phyloP scores from a whole-genome alignment of 2,797 vertebrate species.

The Rachycentron canadum region DNA sequence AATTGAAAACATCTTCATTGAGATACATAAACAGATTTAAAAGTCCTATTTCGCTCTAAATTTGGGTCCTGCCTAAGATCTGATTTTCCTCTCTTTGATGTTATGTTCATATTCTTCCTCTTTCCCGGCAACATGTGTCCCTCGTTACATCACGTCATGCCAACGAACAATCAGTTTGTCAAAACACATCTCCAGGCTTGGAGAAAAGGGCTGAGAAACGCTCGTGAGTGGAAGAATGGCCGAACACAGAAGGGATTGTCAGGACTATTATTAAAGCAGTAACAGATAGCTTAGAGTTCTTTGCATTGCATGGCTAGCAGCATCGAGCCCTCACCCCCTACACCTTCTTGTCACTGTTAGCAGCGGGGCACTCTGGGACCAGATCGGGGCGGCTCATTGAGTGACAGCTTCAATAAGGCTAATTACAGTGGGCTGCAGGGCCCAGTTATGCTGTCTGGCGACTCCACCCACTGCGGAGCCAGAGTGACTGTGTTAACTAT shows the following conservation, averaged over 20 bases:
- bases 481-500: constrained; percentile 77
- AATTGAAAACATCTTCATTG: constrained; percentile 74
- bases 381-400: constrained; percentile 67
- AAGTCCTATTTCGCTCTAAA: constrained; percentile 59
- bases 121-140: constrained; percentile 76
- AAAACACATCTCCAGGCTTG: constrained; percentile 73
- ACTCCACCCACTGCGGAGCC: constrained; percentile 84
- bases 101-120: constrained; percentile 68
- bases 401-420: constrained; percentile 85
- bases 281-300: constrained; percentile 76
- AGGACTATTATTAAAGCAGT: constrained; percentile 72
- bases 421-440: constrained; percentile 84
- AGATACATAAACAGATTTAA: constrained; percentile 72
- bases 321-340: constrained; percentile 59
- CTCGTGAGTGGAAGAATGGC: constrained; percentile 51
- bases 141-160: constrained; percentile 80
- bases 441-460: constrained; percentile 79
- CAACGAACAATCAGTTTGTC: constrained; percentile 79
- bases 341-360: constrained; percentile 78
- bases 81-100: constrained; percentile 76
- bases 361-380: constrained; percentile 67
- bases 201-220: constrained; percentile 55
- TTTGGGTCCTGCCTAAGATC: constrained; percentile 63
- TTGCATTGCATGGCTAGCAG: constrained; percentile 54
- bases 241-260: constrained; percentile 66